Conservation (phyloP, 1,140 invertebrate genomes). For the Thalassaphorura encarpata region DNA sequence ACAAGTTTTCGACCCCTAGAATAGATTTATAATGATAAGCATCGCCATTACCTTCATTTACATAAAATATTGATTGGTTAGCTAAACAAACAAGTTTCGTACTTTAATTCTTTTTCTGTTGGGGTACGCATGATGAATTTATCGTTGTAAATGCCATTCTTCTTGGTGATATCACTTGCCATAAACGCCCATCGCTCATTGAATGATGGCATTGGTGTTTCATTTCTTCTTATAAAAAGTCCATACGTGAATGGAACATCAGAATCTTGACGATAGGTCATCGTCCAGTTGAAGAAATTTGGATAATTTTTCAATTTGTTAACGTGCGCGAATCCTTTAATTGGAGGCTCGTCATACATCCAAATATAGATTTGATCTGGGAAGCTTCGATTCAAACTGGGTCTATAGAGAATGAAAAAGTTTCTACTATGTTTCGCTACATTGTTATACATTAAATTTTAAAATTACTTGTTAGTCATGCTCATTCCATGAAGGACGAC, state of each 20-base stretch:
- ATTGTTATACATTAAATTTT: no score
- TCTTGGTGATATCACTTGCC: slow-evolving; percentile 12
- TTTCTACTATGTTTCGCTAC: no score
- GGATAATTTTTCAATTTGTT: slow-evolving; percentile 61
- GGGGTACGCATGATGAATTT: no score
- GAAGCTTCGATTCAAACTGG: no score
- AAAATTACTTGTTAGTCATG: no score
- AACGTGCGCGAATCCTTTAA: slow-evolving; percentile 50
- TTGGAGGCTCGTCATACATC: slow-evolving; percentile 30
- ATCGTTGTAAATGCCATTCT: slow-evolving; percentile 15
- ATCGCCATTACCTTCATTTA: neutral
- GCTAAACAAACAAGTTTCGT: no score
- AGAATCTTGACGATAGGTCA: slow-evolving; percentile 81
- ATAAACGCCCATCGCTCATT: no score
- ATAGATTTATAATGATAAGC: neutral
- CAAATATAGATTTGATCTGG: slow-evolving; percentile 30
- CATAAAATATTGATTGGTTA: neutral
- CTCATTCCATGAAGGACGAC: no score
- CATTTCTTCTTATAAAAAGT: no score
- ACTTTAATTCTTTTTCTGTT: neutral
- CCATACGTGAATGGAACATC: slow-evolving; percentile 93
- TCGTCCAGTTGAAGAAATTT: slow-evolving; percentile 82
- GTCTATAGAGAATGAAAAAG: no score
- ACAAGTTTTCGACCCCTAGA: slow-evolving; percentile 25
- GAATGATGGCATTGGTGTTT: no score